Base-by-base conservation (phyloP, 2,797 vertebrate genomes). In the Spheniscus humboldti region DNA sequence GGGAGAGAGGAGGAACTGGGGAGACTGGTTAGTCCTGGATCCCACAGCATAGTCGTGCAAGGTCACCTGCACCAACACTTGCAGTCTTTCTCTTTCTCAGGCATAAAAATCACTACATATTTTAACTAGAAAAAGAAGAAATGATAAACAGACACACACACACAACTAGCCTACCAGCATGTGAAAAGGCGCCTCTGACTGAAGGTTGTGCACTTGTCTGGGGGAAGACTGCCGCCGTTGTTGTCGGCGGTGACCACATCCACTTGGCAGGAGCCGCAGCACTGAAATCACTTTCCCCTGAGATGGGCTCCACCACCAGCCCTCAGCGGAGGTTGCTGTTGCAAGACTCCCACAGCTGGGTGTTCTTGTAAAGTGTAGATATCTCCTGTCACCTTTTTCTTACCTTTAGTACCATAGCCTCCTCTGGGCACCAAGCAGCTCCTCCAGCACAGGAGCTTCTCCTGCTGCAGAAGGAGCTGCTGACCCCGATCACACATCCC, bases 241-340 rank as follows among this genome's bases (percentile, higher is more conserved):
- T 19, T 86, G 84, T 43, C 72, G 30, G 66, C 24, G 6, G 75
- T 76, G 82, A 95, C 86, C 91, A 92, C 93, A 81, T 69, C 83
- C 75, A 39, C 88, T 89, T 74, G 93, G 93, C 94, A 92, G 9
- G 84, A 96, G 67, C 55, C 22, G 14, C 45, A 13, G 57, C 22
- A 45, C 67, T 75, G 75, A 35, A 92, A 85, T n/a, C 82, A 10
- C 88, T 47, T 68, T 92, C 87, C 91, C 94, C 68, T 5, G 39
- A 91, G 83, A 87, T 13, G 56, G 55, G 52, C 77, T 89, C 81
- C 57, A 15, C 45, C 71, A 31, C 47, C 69, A 84, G 82, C 41
- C 73, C 78, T 91, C 64, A 35, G 45, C 33, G 2, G 22, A 27
- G n/a, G 59, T 35, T 72, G 77, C 86, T 80, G 69, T 41, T 67